These are phyloP conservation scores for Alectura lathami DNA, from an alignment of 2,113 vertebrate species.

Conservation along the genomic window DNA sequence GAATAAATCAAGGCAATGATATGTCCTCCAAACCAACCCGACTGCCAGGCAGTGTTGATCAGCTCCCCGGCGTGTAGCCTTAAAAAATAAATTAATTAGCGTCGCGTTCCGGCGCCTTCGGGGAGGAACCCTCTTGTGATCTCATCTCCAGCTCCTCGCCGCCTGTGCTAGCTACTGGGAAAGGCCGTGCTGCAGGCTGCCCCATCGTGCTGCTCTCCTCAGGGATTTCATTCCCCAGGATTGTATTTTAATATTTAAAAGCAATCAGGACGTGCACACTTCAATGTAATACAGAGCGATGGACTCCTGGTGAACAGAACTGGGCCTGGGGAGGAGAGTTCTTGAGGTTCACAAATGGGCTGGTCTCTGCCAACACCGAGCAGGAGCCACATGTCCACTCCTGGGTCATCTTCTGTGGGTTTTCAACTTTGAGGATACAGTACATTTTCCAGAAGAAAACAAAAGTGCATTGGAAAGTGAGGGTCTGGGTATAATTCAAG, in stretches of 20 bases:
- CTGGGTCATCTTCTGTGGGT: neutral
- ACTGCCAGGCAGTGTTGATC: neutral
- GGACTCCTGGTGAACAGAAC: accelerated
- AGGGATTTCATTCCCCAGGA: neutral
- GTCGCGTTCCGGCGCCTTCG: accelerated
- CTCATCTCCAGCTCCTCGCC: neutral
- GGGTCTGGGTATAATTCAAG: neutral
- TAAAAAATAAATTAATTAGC: slow-evolving; percentile 29
- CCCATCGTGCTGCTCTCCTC: neutral
- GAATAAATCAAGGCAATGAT: neutral
- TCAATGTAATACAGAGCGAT: neutral
- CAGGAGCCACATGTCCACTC: neutral
- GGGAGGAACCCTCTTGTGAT: neutral
- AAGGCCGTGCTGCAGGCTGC: neutral
- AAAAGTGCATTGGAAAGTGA: neutral
- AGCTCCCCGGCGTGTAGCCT: neutral
- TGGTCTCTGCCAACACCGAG: neutral
- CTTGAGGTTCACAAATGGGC: neutral
- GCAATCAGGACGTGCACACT: neutral
- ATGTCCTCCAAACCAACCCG: neutral
- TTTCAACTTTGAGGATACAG: neutral
- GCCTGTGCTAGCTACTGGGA: accelerated
- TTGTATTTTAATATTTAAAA: neutral
- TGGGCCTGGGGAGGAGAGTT: neutral
- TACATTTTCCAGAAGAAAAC: neutral